A percentile compares a stretch with the other conserved stretches of the same genome.
These are phyloP conservation scores for Carassius auratus DNA, from an alignment of 2,113 vertebrate genomes.

Conservation along the genomic window DNA sequence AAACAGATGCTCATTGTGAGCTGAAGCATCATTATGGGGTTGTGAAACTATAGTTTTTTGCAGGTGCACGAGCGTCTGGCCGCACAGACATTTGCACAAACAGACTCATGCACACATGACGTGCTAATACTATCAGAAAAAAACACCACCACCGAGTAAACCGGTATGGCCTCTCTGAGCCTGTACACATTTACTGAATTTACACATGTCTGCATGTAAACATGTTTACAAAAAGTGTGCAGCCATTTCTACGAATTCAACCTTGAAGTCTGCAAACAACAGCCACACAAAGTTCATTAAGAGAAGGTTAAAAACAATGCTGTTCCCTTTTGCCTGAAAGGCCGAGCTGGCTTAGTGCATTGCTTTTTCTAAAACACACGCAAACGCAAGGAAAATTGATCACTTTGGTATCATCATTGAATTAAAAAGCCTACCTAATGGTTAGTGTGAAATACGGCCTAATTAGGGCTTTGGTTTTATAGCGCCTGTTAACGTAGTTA, in stretches of 20 bases:
- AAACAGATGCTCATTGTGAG: conserved; percentile 57
- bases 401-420: conserved; percentile 35
- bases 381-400: conserved; percentile 27
- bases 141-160: conserved; percentile 27
- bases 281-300: conserved; percentile 72
- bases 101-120: conserved; percentile 35
- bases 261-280: conserved; percentile 76
- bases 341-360: background rate
- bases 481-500: conserved; percentile 54
- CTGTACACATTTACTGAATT: conserved; percentile 70
- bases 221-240: conserved; percentile 72
- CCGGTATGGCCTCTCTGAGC: conserved; percentile 58
- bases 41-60: conserved; percentile 52
- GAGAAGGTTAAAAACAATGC: conserved; percentile 51
- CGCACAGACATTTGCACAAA: conserved; percentile 10
- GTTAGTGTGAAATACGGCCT: conserved; percentile 46
- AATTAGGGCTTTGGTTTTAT: conserved; percentile 57
- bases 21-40: conserved; percentile 57
- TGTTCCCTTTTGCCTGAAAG: conserved; percentile 39
- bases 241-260: conserved; percentile 74
- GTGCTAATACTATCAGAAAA: conserved; percentile 36
- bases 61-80: conserved; percentile 21
- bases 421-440: conserved; percentile 53
- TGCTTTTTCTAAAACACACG: conserved; percentile 8
- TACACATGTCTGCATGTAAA: conserved; percentile 73